Evolutionary conservation across 2,888 invertebrate genomes (phyloP).

Genomic region (Troides oblongomaculatus): DNA sequence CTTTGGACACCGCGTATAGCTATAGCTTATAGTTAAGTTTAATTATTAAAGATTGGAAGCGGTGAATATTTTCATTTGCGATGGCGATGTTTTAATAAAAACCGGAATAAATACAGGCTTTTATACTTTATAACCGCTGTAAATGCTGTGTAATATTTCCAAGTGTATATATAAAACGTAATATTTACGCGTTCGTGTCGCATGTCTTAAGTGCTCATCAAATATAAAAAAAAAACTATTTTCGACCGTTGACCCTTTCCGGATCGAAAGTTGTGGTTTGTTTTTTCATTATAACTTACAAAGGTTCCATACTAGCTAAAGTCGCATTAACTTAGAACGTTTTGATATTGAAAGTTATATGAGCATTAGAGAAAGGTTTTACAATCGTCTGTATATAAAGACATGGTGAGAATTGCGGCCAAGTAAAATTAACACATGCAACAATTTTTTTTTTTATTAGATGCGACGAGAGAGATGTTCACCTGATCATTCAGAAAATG

Average conservation of each 20-base stretch:
- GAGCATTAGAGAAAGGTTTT: too few species aligned
- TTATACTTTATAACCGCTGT: conserved; percentile 17
- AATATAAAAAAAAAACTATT: conserved; percentile 26
- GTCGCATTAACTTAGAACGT: neutral
- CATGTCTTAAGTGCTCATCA: conserved; percentile 25
- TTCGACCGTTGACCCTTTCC: conserved; percentile 21
- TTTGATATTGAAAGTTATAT: too few species aligned
- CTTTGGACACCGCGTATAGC: too few species aligned
- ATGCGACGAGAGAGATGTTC: too few species aligned
- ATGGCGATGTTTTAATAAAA: conserved; percentile 19
- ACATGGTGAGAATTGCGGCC: too few species aligned
- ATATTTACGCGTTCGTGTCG: conserved; percentile 25
- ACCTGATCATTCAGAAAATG: too few species aligned
- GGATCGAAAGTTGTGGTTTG: neutral
- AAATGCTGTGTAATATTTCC: conserved; percentile 18
- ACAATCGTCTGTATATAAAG: too few species aligned
- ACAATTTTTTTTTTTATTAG: too few species aligned
- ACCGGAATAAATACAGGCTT: conserved; percentile 19
- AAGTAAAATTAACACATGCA: too few species aligned
- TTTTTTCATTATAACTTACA: neutral
- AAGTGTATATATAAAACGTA: conserved; percentile 15
- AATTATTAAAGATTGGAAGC: conserved; percentile 17
- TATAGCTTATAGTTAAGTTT: neutral
- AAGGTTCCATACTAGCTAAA: neutral
- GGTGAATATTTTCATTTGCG: conserved; percentile 12